Base-by-base conservation (phyloP, 1,140 invertebrate species). In the Heterodera carotae region DNA sequence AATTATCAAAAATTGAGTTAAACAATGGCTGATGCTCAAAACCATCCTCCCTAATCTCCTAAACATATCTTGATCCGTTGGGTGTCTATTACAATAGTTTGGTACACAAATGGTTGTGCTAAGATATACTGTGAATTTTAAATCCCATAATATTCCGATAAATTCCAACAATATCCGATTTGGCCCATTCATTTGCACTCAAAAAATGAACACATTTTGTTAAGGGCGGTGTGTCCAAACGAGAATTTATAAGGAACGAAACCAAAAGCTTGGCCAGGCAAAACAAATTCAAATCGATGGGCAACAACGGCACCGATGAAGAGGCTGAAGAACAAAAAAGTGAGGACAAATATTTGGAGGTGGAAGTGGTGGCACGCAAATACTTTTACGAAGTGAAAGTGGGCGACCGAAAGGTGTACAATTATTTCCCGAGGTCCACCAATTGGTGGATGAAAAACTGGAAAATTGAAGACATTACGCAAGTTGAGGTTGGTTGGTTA, bases 371-470 rank as follows among this genome's bases (percentile, higher is more conserved):
- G 48, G 15, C 48, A 1, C 48, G 48, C 48, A 56, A 56, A 56
- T 56, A 56, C 22, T 56, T 56, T 56, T 56, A 56, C 48, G 48
- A 56, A 56, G 48, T 56, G 48, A 56, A 56, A 56, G 18, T 56
- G 15, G 48, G 48, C 48, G 48, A 56, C 48, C 12, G 48, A 15
- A 56, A 56, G 22, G 48, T 56, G 48, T 56, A 18, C 48, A 56
- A 56, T 22, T 56, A 56, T 22, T 56, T 56, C 48, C 48, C 48
- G 48, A 56, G 22, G 48, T 22, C 15, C 48, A 5, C 12, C 48
- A 18, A 56, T 2, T 56, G 48, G 48, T 56, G 48, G 48, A n/a
- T n/a, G n/a, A 22, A 15, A 56, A 56, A 15, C 12, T 15, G 48
- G 18, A 15, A 15, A 56, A 56, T 56, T 12, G 48, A 56, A 18